A percentile compares a stretch with the other conserved stretches of the same genome.
phyloP scores from a whole-genome alignment of 2,113 vertebrate genomes.

The Leptodactylus fuscus region DNA sequence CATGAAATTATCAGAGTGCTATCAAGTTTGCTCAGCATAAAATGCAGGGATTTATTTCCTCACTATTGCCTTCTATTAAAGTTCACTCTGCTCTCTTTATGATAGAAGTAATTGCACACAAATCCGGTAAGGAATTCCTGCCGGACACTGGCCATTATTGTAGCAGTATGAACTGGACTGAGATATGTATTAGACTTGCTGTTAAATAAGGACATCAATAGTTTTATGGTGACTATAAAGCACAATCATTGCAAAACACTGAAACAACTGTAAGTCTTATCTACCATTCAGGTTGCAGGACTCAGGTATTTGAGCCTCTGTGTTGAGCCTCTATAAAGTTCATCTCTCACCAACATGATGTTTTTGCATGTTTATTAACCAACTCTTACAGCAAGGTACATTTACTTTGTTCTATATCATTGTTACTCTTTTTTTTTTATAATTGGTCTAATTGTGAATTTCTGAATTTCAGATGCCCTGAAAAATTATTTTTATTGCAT shows the following conservation, averaged over 20 bases:
- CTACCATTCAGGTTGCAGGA: background rate
- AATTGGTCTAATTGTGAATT: too few species aligned
- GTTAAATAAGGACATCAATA: slow-evolving; percentile 15
- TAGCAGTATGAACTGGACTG: slow-evolving; percentile 6
- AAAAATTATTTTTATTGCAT: too few species aligned
- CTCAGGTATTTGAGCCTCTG: background rate
- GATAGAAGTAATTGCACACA: slow-evolving; percentile 19
- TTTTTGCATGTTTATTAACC: background rate
- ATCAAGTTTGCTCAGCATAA: slow-evolving; percentile 22
- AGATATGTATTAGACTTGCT: slow-evolving; percentile 4
- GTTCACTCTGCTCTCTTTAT: slow-evolving; percentile 22
- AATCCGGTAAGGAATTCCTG: slow-evolving; percentile 4
- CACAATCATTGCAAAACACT: slow-evolving; percentile 3
- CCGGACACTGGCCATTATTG: background rate
- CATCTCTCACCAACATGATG: background rate
- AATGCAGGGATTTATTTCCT: slow-evolving; percentile 19
- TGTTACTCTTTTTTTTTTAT: too few species aligned
- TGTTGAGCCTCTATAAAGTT: background rate
- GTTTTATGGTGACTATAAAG: slow-evolving; percentile 15
- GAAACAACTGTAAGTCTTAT: slow-evolving; percentile 1
- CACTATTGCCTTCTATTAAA: slow-evolving; percentile 10
- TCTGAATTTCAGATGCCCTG: too few species aligned
- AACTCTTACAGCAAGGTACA: too few species aligned
- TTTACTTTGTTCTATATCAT: too few species aligned
- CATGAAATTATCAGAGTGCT: background rate